Evolutionary conservation across 2,113 vertebrate genomes (phyloP).

Genomic region (Falcunculus frontatus): DNA sequence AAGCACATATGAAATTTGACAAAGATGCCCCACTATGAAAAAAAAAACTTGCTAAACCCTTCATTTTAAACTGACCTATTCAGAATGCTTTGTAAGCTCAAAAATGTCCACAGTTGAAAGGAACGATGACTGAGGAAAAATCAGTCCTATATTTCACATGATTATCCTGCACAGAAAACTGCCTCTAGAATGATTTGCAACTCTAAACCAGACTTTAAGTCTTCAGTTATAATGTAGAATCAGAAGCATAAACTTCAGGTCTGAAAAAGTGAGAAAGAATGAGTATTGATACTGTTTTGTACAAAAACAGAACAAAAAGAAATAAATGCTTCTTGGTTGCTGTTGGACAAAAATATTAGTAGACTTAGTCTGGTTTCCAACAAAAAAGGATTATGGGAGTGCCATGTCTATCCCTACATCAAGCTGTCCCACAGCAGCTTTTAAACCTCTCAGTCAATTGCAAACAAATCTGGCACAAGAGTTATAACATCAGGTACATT

Average conservation of each 20-base stretch:
- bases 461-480: background rate
- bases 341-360: background rate
- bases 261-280: background rate
- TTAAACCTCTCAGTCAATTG: background rate
- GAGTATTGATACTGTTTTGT: background rate
- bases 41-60: fast-evolving
- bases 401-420: background rate
- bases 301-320: background rate
- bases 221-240: background rate
- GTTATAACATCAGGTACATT: background rate
- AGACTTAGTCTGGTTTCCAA: background rate
- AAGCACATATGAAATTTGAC: background rate
- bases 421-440: background rate
- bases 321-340: background rate
- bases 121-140: background rate
- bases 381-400: background rate
- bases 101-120: background rate
- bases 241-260: background rate
- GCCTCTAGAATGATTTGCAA: background rate
- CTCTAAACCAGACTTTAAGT: background rate
- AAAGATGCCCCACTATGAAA: background rate
- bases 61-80: background rate
- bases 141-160: background rate
- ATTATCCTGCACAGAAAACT: background rate
- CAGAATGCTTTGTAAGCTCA: background rate